Evolutionary conservation across 2,797 vertebrate species (phyloP).

Genomic region (Echeneis naucrates): DNA sequence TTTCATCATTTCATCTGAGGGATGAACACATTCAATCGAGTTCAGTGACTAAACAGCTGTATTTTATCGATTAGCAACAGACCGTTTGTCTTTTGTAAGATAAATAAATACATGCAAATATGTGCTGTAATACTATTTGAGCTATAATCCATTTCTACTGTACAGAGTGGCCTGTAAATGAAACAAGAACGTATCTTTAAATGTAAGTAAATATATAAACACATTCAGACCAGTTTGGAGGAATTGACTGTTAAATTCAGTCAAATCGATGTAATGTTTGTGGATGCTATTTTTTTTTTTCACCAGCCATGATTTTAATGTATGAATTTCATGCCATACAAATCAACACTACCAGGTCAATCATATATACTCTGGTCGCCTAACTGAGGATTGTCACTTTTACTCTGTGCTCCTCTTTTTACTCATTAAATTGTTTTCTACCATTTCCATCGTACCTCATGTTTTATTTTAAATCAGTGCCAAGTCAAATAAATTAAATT

Average conservation of each 20-base stretch:
- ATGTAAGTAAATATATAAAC: conserved; percentile 67
- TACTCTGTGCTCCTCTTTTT: conserved; percentile 67
- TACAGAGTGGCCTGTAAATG: conserved; percentile 79
- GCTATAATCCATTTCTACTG: conserved; percentile 75
- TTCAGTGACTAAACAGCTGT: conserved; percentile 77
- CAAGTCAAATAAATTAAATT: conserved; percentile 4
- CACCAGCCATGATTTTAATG: conserved; percentile 57
- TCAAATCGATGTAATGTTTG: conserved; percentile 55
- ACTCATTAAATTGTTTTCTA: conserved; percentile 78
- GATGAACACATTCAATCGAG: conserved; percentile 55
- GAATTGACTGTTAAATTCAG: conserved; percentile 35
- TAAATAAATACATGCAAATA: conserved; percentile 63
- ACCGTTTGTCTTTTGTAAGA: conserved; percentile 74
- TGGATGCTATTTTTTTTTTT: conserved; percentile 48
- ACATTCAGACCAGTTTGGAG: conserved; percentile 43
- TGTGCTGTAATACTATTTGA: conserved; percentile 70
- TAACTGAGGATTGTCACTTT: conserved; percentile 50
- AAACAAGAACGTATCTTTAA: conserved; percentile 72
- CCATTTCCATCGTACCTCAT: conserved; percentile 47
- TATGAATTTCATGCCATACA: conserved; percentile 64
- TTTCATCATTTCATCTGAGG: conserved; percentile 57
- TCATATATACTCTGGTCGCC: conserved; percentile 52
- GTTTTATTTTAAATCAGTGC: conserved; percentile 17
- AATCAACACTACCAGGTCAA: conserved; percentile 60
- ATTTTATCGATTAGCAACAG: conserved; percentile 81